These are phyloP conservation scores for Oreochromis aureus DNA, from an alignment of 2,113 vertebrate species.

Conservation along the genomic window DNA sequence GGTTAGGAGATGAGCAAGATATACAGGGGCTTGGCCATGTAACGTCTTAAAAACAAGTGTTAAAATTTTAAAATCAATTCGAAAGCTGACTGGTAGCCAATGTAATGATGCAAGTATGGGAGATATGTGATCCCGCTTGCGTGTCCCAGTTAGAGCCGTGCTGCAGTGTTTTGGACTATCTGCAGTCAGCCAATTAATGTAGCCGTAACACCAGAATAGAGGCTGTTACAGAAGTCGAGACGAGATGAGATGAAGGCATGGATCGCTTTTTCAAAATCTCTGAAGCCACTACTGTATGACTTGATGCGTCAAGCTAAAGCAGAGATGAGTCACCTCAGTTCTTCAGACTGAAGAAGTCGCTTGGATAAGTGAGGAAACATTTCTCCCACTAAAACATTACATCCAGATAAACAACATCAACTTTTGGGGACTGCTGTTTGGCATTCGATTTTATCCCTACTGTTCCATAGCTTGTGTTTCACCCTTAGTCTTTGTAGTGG, in stretches of 20 bases:
- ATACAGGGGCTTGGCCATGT: not conserved
- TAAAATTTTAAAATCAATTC: not conserved
- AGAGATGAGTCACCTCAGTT: not conserved
- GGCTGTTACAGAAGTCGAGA: not conserved
- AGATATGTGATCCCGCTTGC: not conserved
- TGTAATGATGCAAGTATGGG: not conserved
- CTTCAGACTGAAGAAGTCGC: not conserved
- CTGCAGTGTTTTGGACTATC: fast-evolving
- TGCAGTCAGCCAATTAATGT: not conserved
- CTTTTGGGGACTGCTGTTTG: not conserved
- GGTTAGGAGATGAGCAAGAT: not conserved
- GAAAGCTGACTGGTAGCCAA: not conserved
- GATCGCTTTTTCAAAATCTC: not conserved
- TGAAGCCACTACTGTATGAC: not conserved
- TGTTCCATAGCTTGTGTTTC: not conserved
- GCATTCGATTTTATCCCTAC: not conserved
- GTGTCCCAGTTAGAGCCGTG: not conserved
- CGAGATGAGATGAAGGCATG: not conserved
- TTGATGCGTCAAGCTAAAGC: not conserved
- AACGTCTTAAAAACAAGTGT: not conserved
- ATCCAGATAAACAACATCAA: not conserved
- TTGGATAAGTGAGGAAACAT: not conserved
- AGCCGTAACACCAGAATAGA: not conserved
- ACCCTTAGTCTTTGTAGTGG: not conserved
- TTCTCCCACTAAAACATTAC: not conserved